Conservation (phyloP, 2,888 invertebrate genomes). For the Glaucopsyche alexis region DNA sequence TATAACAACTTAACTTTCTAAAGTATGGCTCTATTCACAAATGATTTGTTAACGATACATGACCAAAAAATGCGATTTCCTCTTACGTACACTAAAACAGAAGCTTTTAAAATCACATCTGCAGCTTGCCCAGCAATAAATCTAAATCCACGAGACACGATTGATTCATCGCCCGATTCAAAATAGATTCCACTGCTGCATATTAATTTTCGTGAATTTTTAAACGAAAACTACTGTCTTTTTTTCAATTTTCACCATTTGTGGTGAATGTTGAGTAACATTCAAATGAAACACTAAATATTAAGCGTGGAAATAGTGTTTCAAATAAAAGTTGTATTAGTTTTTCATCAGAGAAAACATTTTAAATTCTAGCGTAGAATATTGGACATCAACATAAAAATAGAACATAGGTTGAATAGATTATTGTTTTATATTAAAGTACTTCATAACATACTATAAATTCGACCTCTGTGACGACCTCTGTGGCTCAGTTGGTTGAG, state of each 20-base stretch:
- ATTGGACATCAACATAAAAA: not conserved
- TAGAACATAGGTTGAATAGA: too few relatives aligned
- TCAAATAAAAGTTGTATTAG: slow-evolving; percentile 14
- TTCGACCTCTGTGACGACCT: too few relatives aligned
- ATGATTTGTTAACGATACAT: too few relatives aligned
- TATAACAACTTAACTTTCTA: too few relatives aligned
- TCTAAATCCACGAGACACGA: slow-evolving; percentile 36
- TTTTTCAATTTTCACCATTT: not conserved
- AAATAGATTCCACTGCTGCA: slow-evolving; percentile 33
- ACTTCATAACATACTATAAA: too few relatives aligned
- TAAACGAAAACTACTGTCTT: not conserved
- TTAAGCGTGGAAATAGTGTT: not conserved
- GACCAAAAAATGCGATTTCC: not conserved
- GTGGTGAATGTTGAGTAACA: not conserved
- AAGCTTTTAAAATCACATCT: slow-evolving; percentile 33
- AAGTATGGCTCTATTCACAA: too few relatives aligned
- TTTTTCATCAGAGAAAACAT: not conserved
- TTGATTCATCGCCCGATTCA: slow-evolving; percentile 38
- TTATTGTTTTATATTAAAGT: too few relatives aligned
- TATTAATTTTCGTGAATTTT: slow-evolving; percentile 24
- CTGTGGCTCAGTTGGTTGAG: too few relatives aligned
- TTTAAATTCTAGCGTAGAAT: not conserved
- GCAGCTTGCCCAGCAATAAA: slow-evolving; percentile 34
- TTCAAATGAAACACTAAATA: not conserved
- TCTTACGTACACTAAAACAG: not conserved